phyloP scores from a whole-genome alignment of 2,113 vertebrate species.

The Turnix velox region DNA sequence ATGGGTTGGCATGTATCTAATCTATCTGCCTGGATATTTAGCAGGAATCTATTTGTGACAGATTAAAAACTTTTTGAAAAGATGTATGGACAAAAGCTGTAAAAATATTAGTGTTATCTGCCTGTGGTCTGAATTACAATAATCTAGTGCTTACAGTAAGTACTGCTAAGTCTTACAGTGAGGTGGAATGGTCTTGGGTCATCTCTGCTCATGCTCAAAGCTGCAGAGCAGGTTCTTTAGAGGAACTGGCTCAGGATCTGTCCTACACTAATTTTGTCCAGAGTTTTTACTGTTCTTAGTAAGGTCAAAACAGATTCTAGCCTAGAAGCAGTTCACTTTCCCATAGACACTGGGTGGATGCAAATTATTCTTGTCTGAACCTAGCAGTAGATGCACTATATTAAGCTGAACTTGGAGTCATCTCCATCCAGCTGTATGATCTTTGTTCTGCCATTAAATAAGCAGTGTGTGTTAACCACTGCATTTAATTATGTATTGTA shows the following conservation, averaged over 20 bases:
- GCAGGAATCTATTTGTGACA: neutral
- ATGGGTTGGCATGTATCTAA: neutral
- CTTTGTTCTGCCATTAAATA: neutral
- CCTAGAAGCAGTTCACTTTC: neutral
- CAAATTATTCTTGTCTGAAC: neutral
- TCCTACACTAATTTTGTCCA: neutral
- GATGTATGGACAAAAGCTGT: neutral
- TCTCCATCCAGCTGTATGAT: neutral
- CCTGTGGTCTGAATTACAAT: neutral
- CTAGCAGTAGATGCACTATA: neutral
- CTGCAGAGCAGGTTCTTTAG: neutral
- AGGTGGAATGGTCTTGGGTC: too few species aligned
- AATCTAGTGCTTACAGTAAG: neutral
- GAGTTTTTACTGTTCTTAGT: neutral
- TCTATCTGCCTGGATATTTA: neutral
- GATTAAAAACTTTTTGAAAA: neutral
- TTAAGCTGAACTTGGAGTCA: neutral
- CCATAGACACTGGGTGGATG: neutral
- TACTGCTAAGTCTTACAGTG: neutral
- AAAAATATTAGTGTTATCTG: neutral
- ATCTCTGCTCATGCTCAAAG: rapidly evolving
- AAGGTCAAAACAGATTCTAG: neutral
- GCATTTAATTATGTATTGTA: rapidly evolving
- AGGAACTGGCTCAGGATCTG: neutral
- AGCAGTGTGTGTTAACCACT: rapidly evolving